Base-by-base conservation (phyloP, 2,797 vertebrate genomes). In the Arnoldichthys spilopterus region DNA sequence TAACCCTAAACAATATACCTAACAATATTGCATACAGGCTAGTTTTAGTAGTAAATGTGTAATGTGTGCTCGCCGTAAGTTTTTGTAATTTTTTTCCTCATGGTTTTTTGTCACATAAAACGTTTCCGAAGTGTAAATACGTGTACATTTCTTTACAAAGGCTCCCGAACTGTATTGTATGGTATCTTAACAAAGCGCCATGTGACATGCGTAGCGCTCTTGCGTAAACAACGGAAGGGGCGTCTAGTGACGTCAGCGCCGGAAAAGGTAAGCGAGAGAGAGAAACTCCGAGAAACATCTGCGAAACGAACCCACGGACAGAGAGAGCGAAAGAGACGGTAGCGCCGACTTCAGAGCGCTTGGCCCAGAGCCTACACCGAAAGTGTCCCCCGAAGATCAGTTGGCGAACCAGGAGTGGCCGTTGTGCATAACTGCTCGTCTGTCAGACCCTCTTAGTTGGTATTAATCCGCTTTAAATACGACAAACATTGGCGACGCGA, bases 201-300 rank as follows among this genome's bases (percentile, higher is more conserved):
- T 7, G 8, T 40, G 37, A 40, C 37, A 40, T 1, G 37, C 37
- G 8, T 11, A 11, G 9, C 72, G 8, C 3, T 32, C 9, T 66
- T 45, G 32, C 73, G 51, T 74, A 62, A 71, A 4, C 64, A 28
- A 53, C 79, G 73, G 79, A 81, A 83, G 56, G 16, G 28, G 58
- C 1, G 4, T 4, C 2, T 0, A 34, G 32, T 80, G 73, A 79
- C 76, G 51, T 54, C 12, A 18, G 13, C 59, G 15, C 77, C 80
- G 77, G 81, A 82, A 75, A 72, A 49, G 74, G 70, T 54, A 40
- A 58, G 43, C 24, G 58, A 3, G 76, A 83, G 43, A 32, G 58
- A 3, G 76, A 83, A 81, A 74, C 4, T 77, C 72, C 26, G 68
- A 74, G 81, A 83, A 83, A 68, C 76, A 45, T 54, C 28, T 69